A percentile compares a stretch with the other conserved stretches of the same genome.
phyloP scores from a whole-genome alignment of 2,888 invertebrate species.

The Clostera curtula region DNA sequence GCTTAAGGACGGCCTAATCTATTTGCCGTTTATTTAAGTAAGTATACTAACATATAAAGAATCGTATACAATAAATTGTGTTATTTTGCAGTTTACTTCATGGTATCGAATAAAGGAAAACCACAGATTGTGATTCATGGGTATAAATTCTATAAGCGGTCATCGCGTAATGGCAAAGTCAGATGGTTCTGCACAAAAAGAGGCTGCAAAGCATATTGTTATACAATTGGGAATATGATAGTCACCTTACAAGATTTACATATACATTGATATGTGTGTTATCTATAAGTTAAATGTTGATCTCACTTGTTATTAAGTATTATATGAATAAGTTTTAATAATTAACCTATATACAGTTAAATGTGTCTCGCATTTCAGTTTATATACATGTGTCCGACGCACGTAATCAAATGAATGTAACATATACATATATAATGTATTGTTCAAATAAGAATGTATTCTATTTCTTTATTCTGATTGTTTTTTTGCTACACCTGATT shows the following conservation, averaged over 20 bases:
- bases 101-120: neutral
- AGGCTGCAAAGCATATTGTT: constrained; percentile 12
- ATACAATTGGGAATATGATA: constrained; percentile 12
- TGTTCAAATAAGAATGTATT: too few relatives aligned
- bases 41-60: too few relatives aligned
- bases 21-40: too few relatives aligned
- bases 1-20: too few relatives aligned
- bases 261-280: neutral
- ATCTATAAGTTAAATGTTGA: neutral
- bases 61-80: constrained; percentile 6
- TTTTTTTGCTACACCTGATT: too few relatives aligned
- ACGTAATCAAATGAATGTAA: too few relatives aligned
- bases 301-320: neutral
- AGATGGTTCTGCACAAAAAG: constrained; percentile 5
- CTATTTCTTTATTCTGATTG: too few relatives aligned
- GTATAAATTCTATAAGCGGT: neutral
- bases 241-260: constrained; percentile 2
- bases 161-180: neutral
- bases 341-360: too few relatives aligned
- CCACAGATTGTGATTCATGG: neutral
- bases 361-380: too few relatives aligned
- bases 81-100: neutral
- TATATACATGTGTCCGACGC: too few relatives aligned
- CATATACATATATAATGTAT: too few relatives aligned
- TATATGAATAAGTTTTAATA: neutral